Conservation (phyloP, 2,888 invertebrate species). For the Bursaphelenchus okinawaensis region DNA sequence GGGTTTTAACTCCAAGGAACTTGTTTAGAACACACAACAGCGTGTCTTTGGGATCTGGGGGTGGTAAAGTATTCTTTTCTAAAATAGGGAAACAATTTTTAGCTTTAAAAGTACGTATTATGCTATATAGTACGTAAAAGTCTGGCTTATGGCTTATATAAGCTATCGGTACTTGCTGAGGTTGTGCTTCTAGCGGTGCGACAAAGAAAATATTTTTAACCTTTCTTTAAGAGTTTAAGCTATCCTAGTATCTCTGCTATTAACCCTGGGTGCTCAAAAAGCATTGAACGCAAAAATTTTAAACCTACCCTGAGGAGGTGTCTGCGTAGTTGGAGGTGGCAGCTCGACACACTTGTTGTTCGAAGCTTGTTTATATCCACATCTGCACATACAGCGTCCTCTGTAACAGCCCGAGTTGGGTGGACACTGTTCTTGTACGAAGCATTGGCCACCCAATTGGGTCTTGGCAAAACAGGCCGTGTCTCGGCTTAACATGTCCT, state of each 20-base stretch:
- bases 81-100: too few species aligned
- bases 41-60: not conserved
- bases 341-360: slow-evolving; percentile 45
- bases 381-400: slow-evolving; percentile 54
- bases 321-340: slow-evolving; percentile 45
- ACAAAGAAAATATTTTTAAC: too few species aligned
- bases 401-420: slow-evolving; percentile 54
- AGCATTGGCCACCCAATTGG: slow-evolving; percentile 49
- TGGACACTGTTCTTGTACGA: slow-evolving; percentile 56
- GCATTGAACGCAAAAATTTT: too few species aligned
- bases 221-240: too few species aligned
- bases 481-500: slow-evolving; percentile 47
- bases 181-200: too few species aligned
- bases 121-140: too few species aligned
- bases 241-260: too few species aligned
- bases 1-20: not conserved
- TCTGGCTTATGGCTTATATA: too few species aligned
- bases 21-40: not conserved
- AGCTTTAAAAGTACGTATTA: too few species aligned
- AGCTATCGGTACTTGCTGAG: too few species aligned
- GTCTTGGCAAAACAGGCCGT: slow-evolving; percentile 46
- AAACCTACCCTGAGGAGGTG: slow-evolving; percentile 30
- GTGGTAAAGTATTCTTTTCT: too few species aligned
- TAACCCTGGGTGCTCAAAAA: too few species aligned
- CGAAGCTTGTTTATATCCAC: slow-evolving; percentile 39